Percentiles rank a stretch among this genome's conserved stretches.
Evolutionary conservation across 1,140 invertebrate species (phyloP).

Genomic region (Papilio glaucus): DNA sequence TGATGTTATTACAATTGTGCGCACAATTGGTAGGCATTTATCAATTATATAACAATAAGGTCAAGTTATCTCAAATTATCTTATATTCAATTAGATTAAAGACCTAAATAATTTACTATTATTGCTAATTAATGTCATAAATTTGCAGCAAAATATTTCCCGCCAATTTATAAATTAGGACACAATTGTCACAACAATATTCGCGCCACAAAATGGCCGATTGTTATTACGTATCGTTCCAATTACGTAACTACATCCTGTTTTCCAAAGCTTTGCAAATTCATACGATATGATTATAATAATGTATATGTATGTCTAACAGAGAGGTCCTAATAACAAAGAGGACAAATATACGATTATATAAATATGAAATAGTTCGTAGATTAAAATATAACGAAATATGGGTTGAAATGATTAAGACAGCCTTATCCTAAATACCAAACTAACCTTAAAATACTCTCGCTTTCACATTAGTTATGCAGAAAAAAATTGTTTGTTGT

Average conservation of each 20-base stretch:
- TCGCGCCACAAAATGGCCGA: conserved; percentile 42
- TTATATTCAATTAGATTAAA: conserved; percentile 15
- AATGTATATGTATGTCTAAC: background rate
- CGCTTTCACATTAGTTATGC: too few relatives aligned
- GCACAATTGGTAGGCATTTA: background rate
- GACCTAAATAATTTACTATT: conserved; percentile 17
- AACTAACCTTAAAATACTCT: too few relatives aligned
- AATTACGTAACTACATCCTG: conserved; percentile 33
- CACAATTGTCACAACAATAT: conserved; percentile 40
- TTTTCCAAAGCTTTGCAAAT: conserved; percentile 9
- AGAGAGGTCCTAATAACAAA: background rate
- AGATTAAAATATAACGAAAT: too few relatives aligned
- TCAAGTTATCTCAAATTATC: conserved; percentile 11
- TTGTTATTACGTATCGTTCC: conserved; percentile 37
- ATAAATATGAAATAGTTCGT: too few relatives aligned
- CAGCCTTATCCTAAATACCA: too few relatives aligned
- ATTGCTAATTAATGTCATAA: conserved; percentile 27
- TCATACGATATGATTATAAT: background rate
- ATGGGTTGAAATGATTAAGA: too few relatives aligned
- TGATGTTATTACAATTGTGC: background rate
- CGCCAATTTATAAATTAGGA: conserved; percentile 44
- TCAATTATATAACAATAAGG: background rate
- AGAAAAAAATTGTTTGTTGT: too few relatives aligned
- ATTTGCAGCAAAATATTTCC: conserved; percentile 14
- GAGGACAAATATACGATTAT: background rate